Conservation (phyloP, 2,797 vertebrate genomes). For the Pseudochirops corinnae region DNA sequence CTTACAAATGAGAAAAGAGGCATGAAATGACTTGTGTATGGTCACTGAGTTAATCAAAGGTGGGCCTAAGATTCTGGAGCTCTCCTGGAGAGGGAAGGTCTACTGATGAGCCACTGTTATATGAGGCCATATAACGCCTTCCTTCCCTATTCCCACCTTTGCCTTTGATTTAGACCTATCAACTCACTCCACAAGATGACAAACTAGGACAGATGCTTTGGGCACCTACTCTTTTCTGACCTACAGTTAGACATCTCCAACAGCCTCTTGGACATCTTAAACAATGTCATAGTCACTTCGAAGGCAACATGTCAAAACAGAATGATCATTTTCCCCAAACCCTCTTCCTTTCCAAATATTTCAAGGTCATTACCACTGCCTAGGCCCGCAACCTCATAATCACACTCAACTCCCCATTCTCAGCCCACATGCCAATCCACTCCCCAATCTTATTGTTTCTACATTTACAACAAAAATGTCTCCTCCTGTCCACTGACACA, state of each 20-base stretch:
- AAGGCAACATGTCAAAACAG: neutral
- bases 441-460: neutral
- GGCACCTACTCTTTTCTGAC: neutral
- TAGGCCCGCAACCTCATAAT: neutral
- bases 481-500: neutral
- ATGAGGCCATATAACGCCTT: neutral
- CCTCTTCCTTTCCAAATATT: neutral
- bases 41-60: neutral
- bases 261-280: neutral
- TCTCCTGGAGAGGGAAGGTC: neutral
- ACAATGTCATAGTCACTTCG: neutral
- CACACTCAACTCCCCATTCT: neutral
- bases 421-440: neutral
- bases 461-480: neutral
- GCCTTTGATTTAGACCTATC: neutral
- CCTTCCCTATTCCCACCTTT: neutral
- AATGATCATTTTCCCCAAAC: neutral
- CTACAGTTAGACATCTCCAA: neutral
- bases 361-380: neutral
- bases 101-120: neutral
- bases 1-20: constrained; percentile 38
- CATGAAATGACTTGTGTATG: neutral
- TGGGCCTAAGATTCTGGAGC: neutral
- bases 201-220: neutral
- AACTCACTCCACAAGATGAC: neutral